Evolutionary conservation across 2,888 invertebrate genomes (phyloP).

Genomic region (Stegophylla sp.): DNA sequence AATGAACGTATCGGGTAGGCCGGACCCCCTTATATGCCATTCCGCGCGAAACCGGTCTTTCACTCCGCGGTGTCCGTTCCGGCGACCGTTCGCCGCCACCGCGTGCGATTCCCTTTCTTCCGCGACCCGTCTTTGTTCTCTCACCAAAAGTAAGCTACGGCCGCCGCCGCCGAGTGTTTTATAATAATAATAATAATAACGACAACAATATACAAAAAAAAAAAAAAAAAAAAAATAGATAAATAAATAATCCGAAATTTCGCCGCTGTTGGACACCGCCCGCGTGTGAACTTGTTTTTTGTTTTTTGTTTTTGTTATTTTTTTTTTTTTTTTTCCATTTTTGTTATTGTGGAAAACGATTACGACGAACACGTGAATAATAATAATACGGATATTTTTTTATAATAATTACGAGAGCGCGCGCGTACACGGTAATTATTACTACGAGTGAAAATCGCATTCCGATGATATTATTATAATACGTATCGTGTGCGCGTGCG

Average conservation of each 20-base stretch:
- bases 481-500: neutral
- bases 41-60: slow-evolving; percentile 44
- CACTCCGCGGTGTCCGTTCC: slow-evolving; percentile 23
- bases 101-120: slow-evolving; percentile 44
- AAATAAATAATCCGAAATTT: slow-evolving; percentile 31
- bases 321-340: too few species aligned
- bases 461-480: slow-evolving; percentile 20
- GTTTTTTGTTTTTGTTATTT: too few species aligned
- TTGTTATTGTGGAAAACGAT: too few species aligned
- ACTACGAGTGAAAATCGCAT: slow-evolving; percentile 37
- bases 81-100: neutral
- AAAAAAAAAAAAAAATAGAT: too few species aligned
- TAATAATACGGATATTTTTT: neutral
- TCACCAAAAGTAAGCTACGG: slow-evolving; percentile 35
- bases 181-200: slow-evolving; percentile 11
- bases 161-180: neutral
- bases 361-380: too few species aligned
- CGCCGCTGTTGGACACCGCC: slow-evolving; percentile 6
- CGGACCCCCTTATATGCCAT: slow-evolving; percentile 55
- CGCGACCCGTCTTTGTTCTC: slow-evolving; percentile 41
- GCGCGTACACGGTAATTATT: slow-evolving; percentile 21
- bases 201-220: too few species aligned
- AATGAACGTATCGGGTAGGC: slow-evolving; percentile 21
- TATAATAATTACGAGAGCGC: neutral
- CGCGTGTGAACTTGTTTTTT: slow-evolving; percentile 36